Percentiles rank a stretch among this genome's conserved stretches.
Evolutionary conservation across 2,113 vertebrate species (phyloP).

Genomic region (Bambusicola thoracicus): DNA sequence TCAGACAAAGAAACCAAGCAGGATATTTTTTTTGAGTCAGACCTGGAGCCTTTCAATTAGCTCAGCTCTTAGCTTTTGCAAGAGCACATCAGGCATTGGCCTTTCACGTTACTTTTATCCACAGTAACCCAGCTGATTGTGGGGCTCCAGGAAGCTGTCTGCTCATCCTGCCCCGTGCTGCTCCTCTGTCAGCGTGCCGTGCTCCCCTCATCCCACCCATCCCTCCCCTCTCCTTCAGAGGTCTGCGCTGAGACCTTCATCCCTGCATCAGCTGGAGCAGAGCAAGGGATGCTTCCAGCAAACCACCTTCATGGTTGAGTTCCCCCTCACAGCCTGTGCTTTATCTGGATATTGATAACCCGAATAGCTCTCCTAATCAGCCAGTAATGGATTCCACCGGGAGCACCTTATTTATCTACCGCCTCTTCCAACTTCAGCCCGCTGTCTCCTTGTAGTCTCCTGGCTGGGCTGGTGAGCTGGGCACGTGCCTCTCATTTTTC

Average conservation of each 20-base stretch:
- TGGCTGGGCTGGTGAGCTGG: rapidly evolving
- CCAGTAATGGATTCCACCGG: neutral
- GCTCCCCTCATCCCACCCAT: rapidly evolving
- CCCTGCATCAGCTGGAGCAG: rapidly evolving
- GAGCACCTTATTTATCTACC: constrained; percentile 46
- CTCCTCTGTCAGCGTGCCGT: rapidly evolving
- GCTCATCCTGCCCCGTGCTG: neutral
- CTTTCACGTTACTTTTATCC: neutral
- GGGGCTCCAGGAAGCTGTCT: neutral
- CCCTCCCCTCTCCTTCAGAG: neutral
- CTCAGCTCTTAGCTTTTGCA: rapidly evolving
- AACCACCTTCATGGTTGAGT: constrained; percentile 60
- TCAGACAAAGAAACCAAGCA: neutral
- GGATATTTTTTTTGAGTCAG: neutral
- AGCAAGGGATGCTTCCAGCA: neutral
- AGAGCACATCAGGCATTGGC: neutral
- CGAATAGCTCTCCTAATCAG: constrained; percentile 10
- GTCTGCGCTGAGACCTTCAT: neutral
- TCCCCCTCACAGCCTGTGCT: constrained; percentile 1
- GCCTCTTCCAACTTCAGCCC: neutral
- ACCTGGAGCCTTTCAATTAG: neutral
- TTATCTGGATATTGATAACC: constrained; percentile 66
- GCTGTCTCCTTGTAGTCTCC: neutral
- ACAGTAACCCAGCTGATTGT: neutral
- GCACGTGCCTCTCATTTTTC: neutral